phyloP scores from a whole-genome alignment of 2,888 invertebrate species.

The Labia minor region DNA sequence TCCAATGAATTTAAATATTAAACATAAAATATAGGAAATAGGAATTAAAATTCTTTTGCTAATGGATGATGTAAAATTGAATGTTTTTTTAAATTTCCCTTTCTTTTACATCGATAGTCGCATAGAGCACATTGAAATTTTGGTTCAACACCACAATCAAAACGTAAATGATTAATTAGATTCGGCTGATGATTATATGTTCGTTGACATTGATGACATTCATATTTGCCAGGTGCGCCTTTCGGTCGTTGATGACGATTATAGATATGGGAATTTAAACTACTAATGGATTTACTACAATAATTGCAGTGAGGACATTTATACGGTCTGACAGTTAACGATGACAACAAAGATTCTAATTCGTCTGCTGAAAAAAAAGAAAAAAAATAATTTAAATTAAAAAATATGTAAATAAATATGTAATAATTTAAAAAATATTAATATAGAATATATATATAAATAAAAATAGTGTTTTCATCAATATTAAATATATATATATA shows the following conservation, averaged over 20 bases:
- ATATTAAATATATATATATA: no score
- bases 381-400: background rate
- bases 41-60: no score
- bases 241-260: background rate
- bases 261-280: background rate
- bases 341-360: background rate
- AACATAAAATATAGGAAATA: no score
- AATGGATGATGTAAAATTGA: conserved; percentile 22
- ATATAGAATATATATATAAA: no score
- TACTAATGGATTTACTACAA: background rate
- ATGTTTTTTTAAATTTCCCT: conserved; percentile 33
- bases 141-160: conserved; percentile 31
- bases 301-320: background rate
- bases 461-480: no score
- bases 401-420: background rate
- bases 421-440: background rate
- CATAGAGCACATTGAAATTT: conserved; percentile 34
- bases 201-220: conserved; percentile 22
- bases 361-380: background rate
- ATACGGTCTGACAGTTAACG: background rate
- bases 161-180: conserved; percentile 21
- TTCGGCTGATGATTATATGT: conserved; percentile 21
- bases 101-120: conserved; percentile 32
- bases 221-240: background rate
- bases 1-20: no score